These are phyloP conservation scores for Aulostomus chinensis DNA, from an alignment of 2,797 vertebrate species.

Conservation along the genomic window DNA sequence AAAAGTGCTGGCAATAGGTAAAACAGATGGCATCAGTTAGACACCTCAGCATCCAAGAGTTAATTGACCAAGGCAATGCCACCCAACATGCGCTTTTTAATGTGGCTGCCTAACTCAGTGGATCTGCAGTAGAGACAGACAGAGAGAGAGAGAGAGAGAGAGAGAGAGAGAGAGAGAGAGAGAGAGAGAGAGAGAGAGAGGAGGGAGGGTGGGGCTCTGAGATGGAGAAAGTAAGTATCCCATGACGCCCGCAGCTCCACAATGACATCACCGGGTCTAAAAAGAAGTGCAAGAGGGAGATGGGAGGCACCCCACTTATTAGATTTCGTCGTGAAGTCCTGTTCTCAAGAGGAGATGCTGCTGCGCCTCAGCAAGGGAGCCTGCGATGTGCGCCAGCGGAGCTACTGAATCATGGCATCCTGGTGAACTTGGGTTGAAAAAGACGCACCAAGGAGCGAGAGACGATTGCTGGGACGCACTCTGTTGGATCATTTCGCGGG, in stretches of 20 bases:
- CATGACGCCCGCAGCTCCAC: slow-evolving; percentile 69
- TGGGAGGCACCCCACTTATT: slow-evolving; percentile 68
- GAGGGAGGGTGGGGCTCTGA: slow-evolving; percentile 1
- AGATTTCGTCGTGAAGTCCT: slow-evolving; percentile 54
- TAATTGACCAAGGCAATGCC: slow-evolving; percentile 32
- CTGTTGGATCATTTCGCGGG: slow-evolving; percentile 4
- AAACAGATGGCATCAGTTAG: slow-evolving; percentile 31
- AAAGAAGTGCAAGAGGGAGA: slow-evolving; percentile 62
- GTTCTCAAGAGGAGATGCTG: slow-evolving; percentile 55
- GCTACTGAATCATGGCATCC: slow-evolving; percentile 27
- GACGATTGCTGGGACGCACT: slow-evolving; percentile 7
- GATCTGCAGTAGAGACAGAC: slow-evolving; percentile 1
- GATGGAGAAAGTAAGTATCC: slow-evolving; percentile 52
- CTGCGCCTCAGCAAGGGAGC: slow-evolving; percentile 48
- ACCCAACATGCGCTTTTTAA: slow-evolving; percentile 38
- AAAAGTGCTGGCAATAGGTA: too few species aligned
- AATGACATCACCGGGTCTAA: slow-evolving; percentile 76
- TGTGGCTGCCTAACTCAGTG: slow-evolving; percentile 27
- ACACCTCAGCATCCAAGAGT: slow-evolving; percentile 28
- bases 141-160: not conserved
- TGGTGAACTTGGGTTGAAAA: slow-evolving; percentile 34
- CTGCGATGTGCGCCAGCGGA: slow-evolving; percentile 40
- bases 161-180: slow-evolving; percentile 1
- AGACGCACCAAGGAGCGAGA: slow-evolving; percentile 14
- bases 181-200: not conserved